Percentiles rank a stretch among this genome's conserved stretches.
These are phyloP conservation scores for Chlamydotis undulata DNA, from an alignment of 2,113 vertebrate genomes.

Conservation along the genomic window DNA sequence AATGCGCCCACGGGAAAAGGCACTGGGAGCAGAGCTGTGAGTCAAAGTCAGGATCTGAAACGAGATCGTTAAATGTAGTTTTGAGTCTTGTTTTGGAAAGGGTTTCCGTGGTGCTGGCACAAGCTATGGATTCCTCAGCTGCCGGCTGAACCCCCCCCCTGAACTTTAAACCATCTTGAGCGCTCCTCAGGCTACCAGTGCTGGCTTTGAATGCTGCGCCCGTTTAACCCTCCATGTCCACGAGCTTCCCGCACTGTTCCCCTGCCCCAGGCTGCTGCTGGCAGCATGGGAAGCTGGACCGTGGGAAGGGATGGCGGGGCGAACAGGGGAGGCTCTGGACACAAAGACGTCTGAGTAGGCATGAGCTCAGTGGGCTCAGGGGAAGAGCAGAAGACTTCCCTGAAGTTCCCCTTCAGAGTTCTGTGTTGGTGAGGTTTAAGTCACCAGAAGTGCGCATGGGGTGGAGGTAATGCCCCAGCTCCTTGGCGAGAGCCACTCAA, in stretches of 20 bases:
- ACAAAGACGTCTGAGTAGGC: neutral
- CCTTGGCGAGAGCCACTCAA: accelerated
- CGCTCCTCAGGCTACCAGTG: neutral
- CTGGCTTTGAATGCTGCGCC: neutral
- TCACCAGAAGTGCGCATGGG: accelerated
- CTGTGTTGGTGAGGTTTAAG: neutral
- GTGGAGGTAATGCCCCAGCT: accelerated
- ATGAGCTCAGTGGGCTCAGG: neutral
- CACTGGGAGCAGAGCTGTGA: neutral
- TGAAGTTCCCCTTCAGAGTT: neutral
- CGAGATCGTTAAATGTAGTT: neutral
- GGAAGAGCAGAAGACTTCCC: neutral
- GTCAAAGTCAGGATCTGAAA: constrained; percentile 37
- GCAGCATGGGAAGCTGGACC: accelerated
- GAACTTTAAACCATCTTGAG: constrained; percentile 50
- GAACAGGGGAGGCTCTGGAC: neutral
- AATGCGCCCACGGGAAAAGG: accelerated
- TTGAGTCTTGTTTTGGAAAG: constrained; percentile 82
- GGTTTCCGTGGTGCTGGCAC: constrained; percentile 85
- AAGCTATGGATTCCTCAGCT: constrained; percentile 81
- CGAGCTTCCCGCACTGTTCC: neutral
- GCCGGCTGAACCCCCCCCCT: constrained; percentile 73
- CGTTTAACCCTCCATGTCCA: neutral
- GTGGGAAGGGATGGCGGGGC: accelerated
- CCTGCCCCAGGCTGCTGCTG: accelerated